Conservation (phyloP, 2,113 vertebrate genomes). For the Calonectris borealis region DNA sequence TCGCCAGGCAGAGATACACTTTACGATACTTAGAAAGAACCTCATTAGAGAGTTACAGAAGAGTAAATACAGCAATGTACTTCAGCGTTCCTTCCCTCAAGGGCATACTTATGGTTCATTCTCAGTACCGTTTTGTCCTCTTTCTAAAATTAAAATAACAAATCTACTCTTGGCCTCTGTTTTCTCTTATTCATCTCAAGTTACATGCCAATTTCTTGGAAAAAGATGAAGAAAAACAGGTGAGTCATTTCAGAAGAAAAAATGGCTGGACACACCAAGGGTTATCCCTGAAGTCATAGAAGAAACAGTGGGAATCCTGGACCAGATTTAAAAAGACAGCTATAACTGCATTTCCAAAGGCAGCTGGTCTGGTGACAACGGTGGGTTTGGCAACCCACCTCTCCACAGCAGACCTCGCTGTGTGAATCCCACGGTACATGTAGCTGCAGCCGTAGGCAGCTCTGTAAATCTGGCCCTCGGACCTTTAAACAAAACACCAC, state of each 20-base stretch:
- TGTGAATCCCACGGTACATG: not conserved
- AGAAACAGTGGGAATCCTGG: not conserved
- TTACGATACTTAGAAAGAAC: not conserved
- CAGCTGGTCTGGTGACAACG: not conserved
- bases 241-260: constrained; percentile 41
- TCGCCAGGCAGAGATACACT: not conserved
- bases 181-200: constrained; percentile 38
- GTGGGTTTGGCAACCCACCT: not conserved
- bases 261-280: not conserved
- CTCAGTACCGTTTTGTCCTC: not conserved
- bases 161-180: not conserved
- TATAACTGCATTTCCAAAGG: not conserved
- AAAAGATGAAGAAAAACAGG: constrained; percentile 32
- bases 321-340: not conserved
- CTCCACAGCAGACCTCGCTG: not conserved
- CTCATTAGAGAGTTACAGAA: not conserved
- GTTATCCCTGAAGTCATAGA: not conserved
- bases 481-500: not conserved
- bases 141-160: constrained; percentile 19
- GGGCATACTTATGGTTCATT: not conserved
- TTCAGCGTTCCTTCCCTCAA: not conserved
- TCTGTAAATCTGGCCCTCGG: not conserved
- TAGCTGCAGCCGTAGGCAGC: not conserved
- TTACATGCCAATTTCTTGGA: not conserved
- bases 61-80: not conserved